Percentiles rank a stretch among this genome's conserved stretches.
Conservation (phyloP, 2,888 invertebrate species). For the Exephanes ischioxanthus region DNA sequence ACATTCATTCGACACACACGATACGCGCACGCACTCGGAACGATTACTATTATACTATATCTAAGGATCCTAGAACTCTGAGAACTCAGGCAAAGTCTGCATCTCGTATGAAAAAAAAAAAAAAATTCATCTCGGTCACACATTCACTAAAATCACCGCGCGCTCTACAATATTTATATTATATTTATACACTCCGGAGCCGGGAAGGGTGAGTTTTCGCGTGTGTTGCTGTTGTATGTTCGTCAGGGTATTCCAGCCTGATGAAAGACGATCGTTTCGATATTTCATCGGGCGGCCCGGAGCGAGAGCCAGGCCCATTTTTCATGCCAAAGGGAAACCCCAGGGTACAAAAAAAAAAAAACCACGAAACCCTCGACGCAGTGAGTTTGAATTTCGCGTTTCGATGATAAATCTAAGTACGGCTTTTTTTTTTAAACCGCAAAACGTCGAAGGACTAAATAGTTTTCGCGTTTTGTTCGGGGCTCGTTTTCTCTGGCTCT, state of each 20-base stretch:
- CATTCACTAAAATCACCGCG: constrained; percentile 42
- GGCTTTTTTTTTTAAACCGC: constrained; percentile 1
- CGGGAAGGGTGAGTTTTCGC: constrained; percentile 4
- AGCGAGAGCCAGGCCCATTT: not conserved
- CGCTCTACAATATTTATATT: constrained; percentile 25
- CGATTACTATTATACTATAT: constrained; percentile 42
- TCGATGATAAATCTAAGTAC: constrained; percentile 17
- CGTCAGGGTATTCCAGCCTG: constrained; percentile 35
- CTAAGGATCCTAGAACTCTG: constrained; percentile 32
- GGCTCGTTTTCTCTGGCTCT: constrained; percentile 13
- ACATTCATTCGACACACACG: constrained; percentile 31
- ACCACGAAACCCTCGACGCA: constrained; percentile 11
- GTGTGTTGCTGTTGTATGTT: not conserved
- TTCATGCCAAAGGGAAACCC: constrained; percentile 1
- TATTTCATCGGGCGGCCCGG: not conserved
- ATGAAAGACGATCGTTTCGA: constrained; percentile 16
- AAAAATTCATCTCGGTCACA: constrained; percentile 28
- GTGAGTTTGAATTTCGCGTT: constrained; percentile 27
- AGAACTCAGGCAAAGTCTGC: constrained; percentile 43
- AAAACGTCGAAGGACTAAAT: constrained; percentile 15
- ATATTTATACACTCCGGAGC: constrained; percentile 29
- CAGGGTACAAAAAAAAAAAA: not conserved
- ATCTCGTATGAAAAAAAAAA: constrained; percentile 17
- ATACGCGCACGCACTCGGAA: constrained; percentile 19
- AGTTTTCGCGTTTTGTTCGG: not conserved